These are phyloP conservation scores for Herpetotheres cachinnans DNA, from an alignment of 2,113 vertebrate genomes.

Conservation along the genomic window DNA sequence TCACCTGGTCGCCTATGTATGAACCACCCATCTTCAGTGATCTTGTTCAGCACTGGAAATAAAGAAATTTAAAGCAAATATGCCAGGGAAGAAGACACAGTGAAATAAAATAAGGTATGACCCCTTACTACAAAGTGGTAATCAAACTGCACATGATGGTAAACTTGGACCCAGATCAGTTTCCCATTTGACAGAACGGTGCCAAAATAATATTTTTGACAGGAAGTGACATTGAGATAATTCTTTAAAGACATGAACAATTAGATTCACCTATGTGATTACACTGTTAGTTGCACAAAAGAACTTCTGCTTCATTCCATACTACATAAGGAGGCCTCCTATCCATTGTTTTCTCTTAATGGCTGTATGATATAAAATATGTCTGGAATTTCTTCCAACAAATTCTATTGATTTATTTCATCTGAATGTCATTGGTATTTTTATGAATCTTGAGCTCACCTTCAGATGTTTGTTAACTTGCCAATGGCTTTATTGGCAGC, in stretches of 20 bases:
- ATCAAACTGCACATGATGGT: not conserved
- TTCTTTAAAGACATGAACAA: not conserved
- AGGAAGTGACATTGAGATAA: not conserved
- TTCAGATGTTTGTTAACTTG: slow-evolving; percentile 21
- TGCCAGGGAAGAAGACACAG: not conserved
- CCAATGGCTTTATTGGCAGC: not conserved
- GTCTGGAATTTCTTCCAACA: not conserved
- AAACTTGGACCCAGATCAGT: not conserved
- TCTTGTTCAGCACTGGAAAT: not conserved
- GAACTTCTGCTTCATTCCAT: not conserved
- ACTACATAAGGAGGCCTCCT: not conserved
- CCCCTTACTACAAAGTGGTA: not conserved
- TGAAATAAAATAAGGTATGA: not conserved
- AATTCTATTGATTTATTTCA: not conserved
- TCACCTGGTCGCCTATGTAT: not conserved
- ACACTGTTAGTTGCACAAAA: not conserved
- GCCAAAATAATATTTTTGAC: not conserved
- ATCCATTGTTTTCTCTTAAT: not conserved
- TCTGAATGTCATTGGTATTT: not conserved
- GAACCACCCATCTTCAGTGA: not conserved
- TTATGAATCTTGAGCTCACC: not conserved
- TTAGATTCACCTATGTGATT: not conserved
- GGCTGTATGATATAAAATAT: not conserved
- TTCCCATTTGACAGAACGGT: not conserved
- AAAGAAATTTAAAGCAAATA: not conserved